Conservation (phyloP, 92 coral and sea anemone species). For the Epizoanthus scotinus region DNA sequence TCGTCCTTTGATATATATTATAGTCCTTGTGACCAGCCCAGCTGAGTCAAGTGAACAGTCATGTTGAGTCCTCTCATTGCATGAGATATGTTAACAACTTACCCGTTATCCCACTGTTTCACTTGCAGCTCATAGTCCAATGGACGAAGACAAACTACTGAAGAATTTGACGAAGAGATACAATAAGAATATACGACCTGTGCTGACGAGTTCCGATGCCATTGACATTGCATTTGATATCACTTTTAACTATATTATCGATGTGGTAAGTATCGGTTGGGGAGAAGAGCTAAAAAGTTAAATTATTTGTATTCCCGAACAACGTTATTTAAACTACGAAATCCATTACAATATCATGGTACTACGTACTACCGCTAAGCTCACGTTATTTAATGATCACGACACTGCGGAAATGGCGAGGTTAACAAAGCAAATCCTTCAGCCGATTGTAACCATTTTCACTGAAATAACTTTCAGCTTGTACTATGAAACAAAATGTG, state of each 20-base stretch:
- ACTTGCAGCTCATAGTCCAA: slow-evolving; percentile 16
- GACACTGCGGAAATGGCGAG: no score
- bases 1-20: no score
- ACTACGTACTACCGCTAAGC: no score
- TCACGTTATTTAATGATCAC: no score
- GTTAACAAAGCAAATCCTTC: no score
- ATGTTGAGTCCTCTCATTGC: no score
- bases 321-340: neutral
- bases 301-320: neutral
- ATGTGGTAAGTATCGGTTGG: slow-evolving; percentile 60
- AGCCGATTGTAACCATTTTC: no score
- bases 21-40: no score
- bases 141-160: slow-evolving; percentile 48
- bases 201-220: slow-evolving; percentile 39
- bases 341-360: neutral
- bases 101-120: neutral
- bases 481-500: no score
- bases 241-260: slow-evolving; percentile 81
- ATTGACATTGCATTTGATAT: slow-evolving; percentile 74
- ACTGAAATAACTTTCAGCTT: no score
- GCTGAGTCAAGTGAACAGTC: no score
- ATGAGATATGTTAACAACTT: neutral
- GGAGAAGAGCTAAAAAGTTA: neutral
- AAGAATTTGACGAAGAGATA: slow-evolving; percentile 41
- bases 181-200: slow-evolving; percentile 64